These are phyloP conservation scores for Papilio dardanus DNA, from an alignment of 1,140 invertebrate species.

Conservation along the genomic window DNA sequence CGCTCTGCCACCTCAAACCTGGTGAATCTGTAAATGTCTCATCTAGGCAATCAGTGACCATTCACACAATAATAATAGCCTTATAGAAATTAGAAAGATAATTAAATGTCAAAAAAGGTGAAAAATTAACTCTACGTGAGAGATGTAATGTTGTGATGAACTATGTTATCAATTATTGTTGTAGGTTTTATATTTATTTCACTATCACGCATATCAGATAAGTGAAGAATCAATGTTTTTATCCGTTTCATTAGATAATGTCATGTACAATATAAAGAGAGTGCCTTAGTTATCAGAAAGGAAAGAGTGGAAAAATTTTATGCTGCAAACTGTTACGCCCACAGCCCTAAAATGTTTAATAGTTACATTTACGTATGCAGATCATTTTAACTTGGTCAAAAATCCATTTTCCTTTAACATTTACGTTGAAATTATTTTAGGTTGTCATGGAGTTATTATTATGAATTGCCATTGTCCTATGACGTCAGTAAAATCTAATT, in stretches of 20 bases:
- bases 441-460: background rate
- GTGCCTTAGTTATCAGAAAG: background rate
- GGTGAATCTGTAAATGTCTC: no score
- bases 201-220: constrained; percentile 11
- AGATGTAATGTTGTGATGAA: background rate
- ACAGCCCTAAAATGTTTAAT: constrained; percentile 1
- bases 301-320: background rate
- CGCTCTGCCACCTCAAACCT: no score
- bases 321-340: background rate
- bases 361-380: background rate
- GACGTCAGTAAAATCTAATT: no score
- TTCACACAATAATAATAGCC: no score
- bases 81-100: no score
- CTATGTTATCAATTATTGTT: background rate
- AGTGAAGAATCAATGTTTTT: constrained; percentile 27
- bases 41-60: no score
- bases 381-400: background rate
- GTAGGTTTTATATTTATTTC: background rate
- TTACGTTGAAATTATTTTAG: background rate
- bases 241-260: constrained; percentile 20
- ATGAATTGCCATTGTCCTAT: background rate
- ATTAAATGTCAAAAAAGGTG: no score
- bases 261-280: background rate
- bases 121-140: background rate
- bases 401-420: background rate